Evolutionary conservation across 1,140 invertebrate species (phyloP).

Genomic region (Melipona quadrifasciata): DNA sequence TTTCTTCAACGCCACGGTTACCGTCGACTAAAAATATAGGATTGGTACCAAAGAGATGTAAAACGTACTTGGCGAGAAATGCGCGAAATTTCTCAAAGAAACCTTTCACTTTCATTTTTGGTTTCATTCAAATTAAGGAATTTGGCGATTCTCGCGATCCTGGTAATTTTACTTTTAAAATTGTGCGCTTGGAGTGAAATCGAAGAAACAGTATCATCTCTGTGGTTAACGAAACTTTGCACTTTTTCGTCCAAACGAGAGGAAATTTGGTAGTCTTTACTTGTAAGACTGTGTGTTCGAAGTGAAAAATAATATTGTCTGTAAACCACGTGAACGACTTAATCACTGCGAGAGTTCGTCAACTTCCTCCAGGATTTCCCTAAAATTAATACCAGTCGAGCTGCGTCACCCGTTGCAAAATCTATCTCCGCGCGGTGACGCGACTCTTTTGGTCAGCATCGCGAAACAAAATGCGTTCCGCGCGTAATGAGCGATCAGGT

Average conservation of each 20-base stretch:
- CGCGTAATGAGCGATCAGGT: not conserved
- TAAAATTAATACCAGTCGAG: not conserved
- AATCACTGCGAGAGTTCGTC: not conserved
- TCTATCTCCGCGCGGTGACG: not conserved
- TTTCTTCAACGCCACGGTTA: not conserved
- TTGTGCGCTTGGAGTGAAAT: too few species aligned
- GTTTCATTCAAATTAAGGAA: too few species aligned
- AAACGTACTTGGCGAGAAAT: too few species aligned
- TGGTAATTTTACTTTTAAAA: too few species aligned
- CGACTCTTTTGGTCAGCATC: not conserved
- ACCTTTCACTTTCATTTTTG: too few species aligned
- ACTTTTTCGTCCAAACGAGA: too few species aligned
- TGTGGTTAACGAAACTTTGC: too few species aligned
- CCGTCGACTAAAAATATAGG: not conserved
- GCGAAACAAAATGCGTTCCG: not conserved
- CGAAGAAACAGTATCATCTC: too few species aligned
- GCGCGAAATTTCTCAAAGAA: too few species aligned
- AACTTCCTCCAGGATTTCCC: not conserved
- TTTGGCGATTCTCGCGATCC: too few species aligned
- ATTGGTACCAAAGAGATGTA: too few species aligned
- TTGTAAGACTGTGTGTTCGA: not conserved
- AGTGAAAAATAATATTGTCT: not conserved
- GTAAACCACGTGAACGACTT: not conserved
- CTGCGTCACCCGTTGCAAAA: not conserved
- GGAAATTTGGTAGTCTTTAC: too few species aligned